Evolutionary conservation across 2,797 vertebrate genomes (phyloP).

Genomic region (Prionace glauca): DNA sequence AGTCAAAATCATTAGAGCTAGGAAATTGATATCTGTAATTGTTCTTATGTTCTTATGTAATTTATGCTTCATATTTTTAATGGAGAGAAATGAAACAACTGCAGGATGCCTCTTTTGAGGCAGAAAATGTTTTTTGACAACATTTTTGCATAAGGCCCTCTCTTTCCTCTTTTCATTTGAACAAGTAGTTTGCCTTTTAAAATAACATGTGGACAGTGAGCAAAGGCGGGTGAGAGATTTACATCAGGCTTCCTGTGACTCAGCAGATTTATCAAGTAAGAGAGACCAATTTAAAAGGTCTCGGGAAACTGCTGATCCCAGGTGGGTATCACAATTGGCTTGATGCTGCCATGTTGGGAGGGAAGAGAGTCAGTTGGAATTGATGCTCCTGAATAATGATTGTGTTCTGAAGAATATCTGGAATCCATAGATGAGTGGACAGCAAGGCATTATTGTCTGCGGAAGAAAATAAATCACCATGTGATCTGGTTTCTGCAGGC

Average conservation of each 20-base stretch:
- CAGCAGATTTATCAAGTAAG: background rate
- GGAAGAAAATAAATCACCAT: background rate
- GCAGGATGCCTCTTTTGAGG: background rate
- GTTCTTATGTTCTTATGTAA: background rate
- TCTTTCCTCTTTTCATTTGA: background rate
- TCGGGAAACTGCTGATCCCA: background rate
- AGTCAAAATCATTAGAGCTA: background rate
- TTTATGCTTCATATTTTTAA: background rate
- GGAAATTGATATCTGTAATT: background rate
- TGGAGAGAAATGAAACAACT: background rate
- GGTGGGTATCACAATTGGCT: background rate
- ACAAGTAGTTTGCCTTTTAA: background rate
- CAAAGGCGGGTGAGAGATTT: background rate
- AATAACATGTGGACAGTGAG: background rate
- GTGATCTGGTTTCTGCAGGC: background rate
- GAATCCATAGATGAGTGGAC: background rate
- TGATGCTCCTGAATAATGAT: background rate
- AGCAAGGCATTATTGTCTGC: background rate
- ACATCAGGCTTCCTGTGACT: background rate
- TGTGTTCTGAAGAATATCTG: no score
- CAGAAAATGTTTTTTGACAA: background rate
- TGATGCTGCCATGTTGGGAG: background rate
- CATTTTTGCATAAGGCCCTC: background rate
- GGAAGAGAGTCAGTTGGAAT: background rate
- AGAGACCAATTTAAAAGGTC: background rate